Evolutionary conservation across 2,113 vertebrate genomes (phyloP).

Genomic region (Phaethon lepturus): DNA sequence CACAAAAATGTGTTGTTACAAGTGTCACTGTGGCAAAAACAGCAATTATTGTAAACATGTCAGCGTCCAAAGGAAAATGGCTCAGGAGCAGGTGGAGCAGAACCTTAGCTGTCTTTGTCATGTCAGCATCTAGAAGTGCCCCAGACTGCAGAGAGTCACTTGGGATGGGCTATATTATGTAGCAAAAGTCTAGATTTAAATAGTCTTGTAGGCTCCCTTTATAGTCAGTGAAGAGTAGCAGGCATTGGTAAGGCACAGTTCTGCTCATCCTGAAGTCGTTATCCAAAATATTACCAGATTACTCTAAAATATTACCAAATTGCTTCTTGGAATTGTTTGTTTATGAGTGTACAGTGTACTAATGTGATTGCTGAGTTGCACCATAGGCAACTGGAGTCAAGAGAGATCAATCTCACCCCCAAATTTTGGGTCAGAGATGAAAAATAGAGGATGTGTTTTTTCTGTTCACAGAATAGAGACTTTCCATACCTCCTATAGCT

Average conservation of each 20-base stretch:
- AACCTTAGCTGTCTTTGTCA: background rate
- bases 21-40: background rate
- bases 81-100: background rate
- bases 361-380: background rate
- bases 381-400: background rate
- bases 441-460: background rate
- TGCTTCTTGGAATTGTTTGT: background rate
- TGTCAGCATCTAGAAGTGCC: background rate
- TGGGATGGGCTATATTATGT: background rate
- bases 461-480: background rate
- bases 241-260: background rate
- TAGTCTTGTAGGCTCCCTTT: background rate
- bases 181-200: background rate
- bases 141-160: background rate
- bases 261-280: background rate
- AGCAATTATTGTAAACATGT: background rate
- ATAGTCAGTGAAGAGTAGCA: background rate
- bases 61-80: background rate
- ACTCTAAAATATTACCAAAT: background rate
- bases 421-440: background rate
- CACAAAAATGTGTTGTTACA: background rate
- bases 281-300: background rate
- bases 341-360: background rate
- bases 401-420: background rate
- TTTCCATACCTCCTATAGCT: background rate